Percentiles rank a stretch among this genome's conserved stretches.
Evolutionary conservation across 2,797 vertebrate species (phyloP).

Genomic region (Onychomys arenicola): DNA sequence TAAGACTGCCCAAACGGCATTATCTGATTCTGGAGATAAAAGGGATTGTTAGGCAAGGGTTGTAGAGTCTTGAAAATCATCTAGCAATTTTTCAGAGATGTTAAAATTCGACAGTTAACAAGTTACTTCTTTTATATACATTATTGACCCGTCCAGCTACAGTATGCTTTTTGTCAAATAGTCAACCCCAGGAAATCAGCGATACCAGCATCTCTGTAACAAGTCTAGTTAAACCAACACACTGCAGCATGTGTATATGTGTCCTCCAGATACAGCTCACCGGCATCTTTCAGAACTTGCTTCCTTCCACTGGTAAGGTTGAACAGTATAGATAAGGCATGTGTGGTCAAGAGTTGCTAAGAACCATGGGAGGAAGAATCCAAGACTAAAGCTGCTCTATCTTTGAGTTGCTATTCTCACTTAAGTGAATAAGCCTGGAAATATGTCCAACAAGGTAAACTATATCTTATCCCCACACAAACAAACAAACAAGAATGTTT

Average conservation of each 20-base stretch:
- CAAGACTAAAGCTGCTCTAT: background rate
- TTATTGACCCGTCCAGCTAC: background rate
- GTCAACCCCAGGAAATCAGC: background rate
- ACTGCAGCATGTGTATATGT: background rate
- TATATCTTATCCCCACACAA: background rate
- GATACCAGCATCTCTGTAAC: background rate
- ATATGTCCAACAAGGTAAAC: background rate
- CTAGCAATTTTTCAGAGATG: slow-evolving; percentile 2
- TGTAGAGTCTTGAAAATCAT: background rate
- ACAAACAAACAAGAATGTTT: background rate
- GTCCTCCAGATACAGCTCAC: background rate
- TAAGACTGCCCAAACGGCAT: background rate
- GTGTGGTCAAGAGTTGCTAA: background rate
- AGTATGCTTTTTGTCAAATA: background rate
- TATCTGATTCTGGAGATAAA: background rate
- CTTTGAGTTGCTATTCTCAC: background rate
- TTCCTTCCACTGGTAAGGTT: background rate
- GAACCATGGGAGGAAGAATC: background rate
- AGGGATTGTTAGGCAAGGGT: background rate
- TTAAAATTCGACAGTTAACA: background rate
- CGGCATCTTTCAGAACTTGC: background rate
- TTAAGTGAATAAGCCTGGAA: slow-evolving; percentile 2
- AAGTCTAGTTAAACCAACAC: background rate
- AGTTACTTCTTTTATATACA: background rate
- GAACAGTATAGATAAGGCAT: background rate